These are phyloP conservation scores for Ooceraea biroi DNA, from an alignment of 1,140 invertebrate genomes.

Conservation along the genomic window DNA sequence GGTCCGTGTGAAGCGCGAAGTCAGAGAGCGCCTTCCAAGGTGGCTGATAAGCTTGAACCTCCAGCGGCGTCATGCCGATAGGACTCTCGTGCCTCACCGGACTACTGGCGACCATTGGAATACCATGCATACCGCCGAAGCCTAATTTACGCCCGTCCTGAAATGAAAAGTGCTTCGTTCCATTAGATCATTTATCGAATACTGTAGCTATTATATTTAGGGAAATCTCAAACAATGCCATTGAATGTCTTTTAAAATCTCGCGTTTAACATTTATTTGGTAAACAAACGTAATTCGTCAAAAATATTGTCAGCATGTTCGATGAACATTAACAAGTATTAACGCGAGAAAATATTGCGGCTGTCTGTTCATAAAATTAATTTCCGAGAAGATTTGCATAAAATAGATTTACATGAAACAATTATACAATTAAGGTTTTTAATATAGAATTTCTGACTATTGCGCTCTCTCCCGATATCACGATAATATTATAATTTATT, in stretches of 20 bases:
- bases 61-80: slow-evolving; percentile 93
- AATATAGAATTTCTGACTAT: too few species aligned
- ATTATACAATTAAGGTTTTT: too few species aligned
- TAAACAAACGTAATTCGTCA: too few species aligned
- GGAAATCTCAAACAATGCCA: too few species aligned
- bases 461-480: background rate
- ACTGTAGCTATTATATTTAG: background rate
- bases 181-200: slow-evolving; percentile 68
- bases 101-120: slow-evolving; percentile 98
- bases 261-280: too few species aligned
- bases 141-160: slow-evolving; percentile 97
- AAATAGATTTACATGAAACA: too few species aligned
- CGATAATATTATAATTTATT: slow-evolving; percentile 64
- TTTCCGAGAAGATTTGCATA: too few species aligned
- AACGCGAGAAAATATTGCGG: too few species aligned
- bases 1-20: slow-evolving; percentile 97
- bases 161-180: slow-evolving; percentile 82
- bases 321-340: too few species aligned
- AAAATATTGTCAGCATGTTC: too few species aligned
- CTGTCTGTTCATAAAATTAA: too few species aligned
- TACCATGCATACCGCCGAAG: slow-evolving; percentile 96
- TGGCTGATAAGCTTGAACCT: slow-evolving; percentile 98
- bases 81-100: slow-evolving; percentile 97
- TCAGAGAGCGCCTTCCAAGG: slow-evolving; percentile 98
- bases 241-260: too few species aligned